Evolutionary conservation across 2,888 invertebrate species (phyloP).

Genomic region (Andricus curvator): DNA sequence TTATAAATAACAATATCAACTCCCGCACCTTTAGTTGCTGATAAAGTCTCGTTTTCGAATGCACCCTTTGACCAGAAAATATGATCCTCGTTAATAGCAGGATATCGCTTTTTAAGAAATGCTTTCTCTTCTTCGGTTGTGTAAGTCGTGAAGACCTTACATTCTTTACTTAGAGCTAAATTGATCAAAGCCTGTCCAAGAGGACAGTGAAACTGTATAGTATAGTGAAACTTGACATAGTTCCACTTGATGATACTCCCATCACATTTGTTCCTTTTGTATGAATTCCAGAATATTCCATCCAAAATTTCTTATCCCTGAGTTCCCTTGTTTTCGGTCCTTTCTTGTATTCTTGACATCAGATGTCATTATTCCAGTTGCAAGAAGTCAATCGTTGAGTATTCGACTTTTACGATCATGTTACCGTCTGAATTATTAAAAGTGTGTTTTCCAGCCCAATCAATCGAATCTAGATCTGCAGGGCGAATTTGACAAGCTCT

Average conservation of each 20-base stretch:
- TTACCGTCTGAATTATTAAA: slow-evolving; percentile 39
- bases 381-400: slow-evolving; percentile 86
- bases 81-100: too few relatives aligned
- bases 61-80: slow-evolving; percentile 78
- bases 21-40: slow-evolving; percentile 79
- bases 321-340: background rate
- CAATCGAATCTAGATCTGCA: slow-evolving; percentile 82
- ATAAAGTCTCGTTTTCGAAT: slow-evolving; percentile 87
- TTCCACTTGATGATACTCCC: slow-evolving; percentile 73
- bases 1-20: slow-evolving; percentile 84
- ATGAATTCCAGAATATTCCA: slow-evolving; percentile 83
- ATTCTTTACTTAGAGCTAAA: too few relatives aligned
- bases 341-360: background rate
- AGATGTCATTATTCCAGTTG: slow-evolving; percentile 85
- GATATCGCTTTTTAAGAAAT: too few relatives aligned
- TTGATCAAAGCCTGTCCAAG: too few relatives aligned
- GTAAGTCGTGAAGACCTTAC: too few relatives aligned
- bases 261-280: slow-evolving; percentile 76
- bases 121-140: too few relatives aligned
- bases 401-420: slow-evolving; percentile 82
- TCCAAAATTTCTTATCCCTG: slow-evolving; percentile 73
- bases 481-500: slow-evolving; percentile 26
- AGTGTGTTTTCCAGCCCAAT: slow-evolving; percentile 86
- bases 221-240: slow-evolving; percentile 80
- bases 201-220: too few relatives aligned